Evolutionary conservation across 2,113 vertebrate genomes (phyloP), one percentile per base, ranked within the genome.

Genomic region (Chaetops frenatus): DNA sequence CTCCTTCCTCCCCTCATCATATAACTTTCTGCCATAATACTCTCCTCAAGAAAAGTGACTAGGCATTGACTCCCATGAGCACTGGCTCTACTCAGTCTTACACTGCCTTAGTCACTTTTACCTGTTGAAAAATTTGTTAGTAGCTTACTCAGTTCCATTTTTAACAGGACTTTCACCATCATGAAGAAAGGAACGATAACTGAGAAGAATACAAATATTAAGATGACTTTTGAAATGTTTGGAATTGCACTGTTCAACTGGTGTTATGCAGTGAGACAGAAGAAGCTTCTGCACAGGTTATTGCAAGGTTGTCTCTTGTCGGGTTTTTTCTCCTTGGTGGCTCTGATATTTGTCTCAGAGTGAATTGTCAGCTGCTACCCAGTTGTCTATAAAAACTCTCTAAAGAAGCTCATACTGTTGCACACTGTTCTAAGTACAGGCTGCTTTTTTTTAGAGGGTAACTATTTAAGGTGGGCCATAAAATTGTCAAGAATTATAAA

Each of bases 401-500:
- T 23, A 21, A 40, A 91, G 51, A n/a, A 67, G 9, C n/a, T 36
- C 11, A 62, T 25, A 6, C 14, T 10, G 23, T 40, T 48, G 38
- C 38, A 15, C 27, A 12, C 6, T 42, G 27, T 57, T 76, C 58
- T 81, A 87, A 85, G 40, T 29, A 76, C 18, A 65, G 22, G 22
- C 36, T 95, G 38, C 6, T 70, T 83, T 90, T 91, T 82, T 80
- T 45, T 50, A 33, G 50, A 70, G 44, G 60, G 38, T 9, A 71
- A 64, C 44, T 81, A 36, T 92, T 95, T 81, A 88, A 89, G 85
- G 48, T 56, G 31, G 31, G 27, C n/a, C 53, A 72, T 94, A 83
- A 95, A 92, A 47, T 38, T 77, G 64, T 71, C 87, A 91, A 38
- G 35, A 66, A 33, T 64, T 94, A 85, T 85, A 92, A 96, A 94